Conservation (phyloP, 2,888 invertebrate genomes). For the Meloe dianella region DNA sequence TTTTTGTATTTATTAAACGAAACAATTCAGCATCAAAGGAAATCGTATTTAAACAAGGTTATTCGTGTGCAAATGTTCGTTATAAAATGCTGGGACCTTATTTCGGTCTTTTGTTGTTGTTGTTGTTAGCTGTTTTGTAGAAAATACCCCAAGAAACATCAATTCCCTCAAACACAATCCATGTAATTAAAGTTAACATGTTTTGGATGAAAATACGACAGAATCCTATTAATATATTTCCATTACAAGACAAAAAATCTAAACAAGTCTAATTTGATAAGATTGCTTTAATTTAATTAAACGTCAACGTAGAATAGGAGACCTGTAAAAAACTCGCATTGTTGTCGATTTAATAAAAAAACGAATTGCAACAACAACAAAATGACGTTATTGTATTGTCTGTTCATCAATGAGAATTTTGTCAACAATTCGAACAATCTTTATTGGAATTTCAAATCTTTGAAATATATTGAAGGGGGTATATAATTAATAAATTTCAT, state of each 20-base stretch:
- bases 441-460: not conserved
- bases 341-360: not conserved
- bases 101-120: not conserved
- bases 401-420: not conserved
- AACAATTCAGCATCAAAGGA: not conserved
- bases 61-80: not conserved
- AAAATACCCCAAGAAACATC: not conserved
- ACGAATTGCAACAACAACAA: not conserved
- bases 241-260: not conserved
- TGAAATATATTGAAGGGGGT: not conserved
- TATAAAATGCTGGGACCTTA: not conserved
- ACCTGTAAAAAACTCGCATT: not conserved
- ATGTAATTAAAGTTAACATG: not conserved
- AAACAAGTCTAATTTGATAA: not conserved
- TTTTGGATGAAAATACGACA: not conserved
- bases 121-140: no score
- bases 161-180: not conserved
- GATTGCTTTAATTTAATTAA: conserved; percentile 4
- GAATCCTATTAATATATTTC: not conserved
- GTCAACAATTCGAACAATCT: not conserved
- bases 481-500: conserved; percentile 3
- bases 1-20: not conserved
- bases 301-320: not conserved
- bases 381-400: not conserved
- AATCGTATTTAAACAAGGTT: not conserved